Evolutionary conservation across 2,888 invertebrate species (phyloP).

Genomic region (Troides oblongomaculatus): DNA sequence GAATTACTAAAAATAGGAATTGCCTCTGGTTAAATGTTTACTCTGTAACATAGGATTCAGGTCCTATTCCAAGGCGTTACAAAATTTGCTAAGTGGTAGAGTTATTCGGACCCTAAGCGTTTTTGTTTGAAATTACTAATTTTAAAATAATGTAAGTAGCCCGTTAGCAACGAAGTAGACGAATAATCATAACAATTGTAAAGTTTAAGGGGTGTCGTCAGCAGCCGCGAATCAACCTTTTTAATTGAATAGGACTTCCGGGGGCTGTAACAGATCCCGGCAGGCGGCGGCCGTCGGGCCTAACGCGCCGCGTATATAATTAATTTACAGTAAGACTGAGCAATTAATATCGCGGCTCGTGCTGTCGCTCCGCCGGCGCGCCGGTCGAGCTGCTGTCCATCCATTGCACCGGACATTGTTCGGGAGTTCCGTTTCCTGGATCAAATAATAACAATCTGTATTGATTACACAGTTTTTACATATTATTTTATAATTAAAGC

Average conservation of each 20-base stretch:
- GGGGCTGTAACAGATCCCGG: slow-evolving; percentile 15
- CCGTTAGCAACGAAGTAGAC: no score
- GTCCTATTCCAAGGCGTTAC: no score
- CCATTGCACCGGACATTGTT: slow-evolving; percentile 2
- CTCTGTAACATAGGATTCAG: no score
- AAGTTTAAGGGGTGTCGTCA: not conserved
- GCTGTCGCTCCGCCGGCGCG: slow-evolving; percentile 15
- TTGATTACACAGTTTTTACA: no score
- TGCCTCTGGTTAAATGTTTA: no score
- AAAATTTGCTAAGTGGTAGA: no score
- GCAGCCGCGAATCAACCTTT: not conserved
- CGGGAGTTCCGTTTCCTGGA: slow-evolving; percentile 1
- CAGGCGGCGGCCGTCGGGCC: slow-evolving; percentile 19
- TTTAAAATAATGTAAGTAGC: no score
- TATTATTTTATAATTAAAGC: no score
- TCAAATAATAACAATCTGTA: not conserved
- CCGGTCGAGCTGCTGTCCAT: slow-evolving; percentile 2
- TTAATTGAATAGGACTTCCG: slow-evolving; percentile 18
- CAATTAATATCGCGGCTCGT: slow-evolving; percentile 16
- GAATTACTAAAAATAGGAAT: no score
- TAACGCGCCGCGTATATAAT: slow-evolving; percentile 15
- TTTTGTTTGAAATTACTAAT: no score
- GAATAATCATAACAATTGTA: not conserved
- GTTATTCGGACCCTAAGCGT: no score
- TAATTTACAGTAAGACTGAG: slow-evolving; percentile 17